phyloP scores from a whole-genome alignment of 1,140 invertebrate genomes.

The Scaptodrosophila lebanonensis region DNA sequence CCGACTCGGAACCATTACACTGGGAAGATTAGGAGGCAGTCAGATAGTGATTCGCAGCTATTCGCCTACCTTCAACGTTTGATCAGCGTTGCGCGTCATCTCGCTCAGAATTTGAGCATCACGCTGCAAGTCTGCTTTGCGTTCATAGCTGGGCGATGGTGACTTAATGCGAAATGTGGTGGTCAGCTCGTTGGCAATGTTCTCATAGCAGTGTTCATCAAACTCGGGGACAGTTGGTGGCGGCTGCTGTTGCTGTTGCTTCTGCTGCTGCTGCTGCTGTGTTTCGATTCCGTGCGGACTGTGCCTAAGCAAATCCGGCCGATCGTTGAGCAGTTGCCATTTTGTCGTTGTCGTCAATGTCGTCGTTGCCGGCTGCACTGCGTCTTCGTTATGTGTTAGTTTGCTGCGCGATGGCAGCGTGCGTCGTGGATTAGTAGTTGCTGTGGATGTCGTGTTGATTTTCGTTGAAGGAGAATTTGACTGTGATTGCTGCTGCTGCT shows the following conservation, averaged over 20 bases:
- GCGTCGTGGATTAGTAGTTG: conserved; percentile 43
- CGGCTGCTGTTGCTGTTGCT: conserved; percentile 24
- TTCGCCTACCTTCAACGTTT: conserved; percentile 67
- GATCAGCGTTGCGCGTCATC: conserved; percentile 74
- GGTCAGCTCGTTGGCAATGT: conserved; percentile 65
- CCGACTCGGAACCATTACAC: no score
- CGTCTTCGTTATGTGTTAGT: conserved; percentile 32
- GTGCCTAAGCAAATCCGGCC: conserved; percentile 71
- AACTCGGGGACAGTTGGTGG: conserved; percentile 34
- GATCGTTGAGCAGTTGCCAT: conserved; percentile 70
- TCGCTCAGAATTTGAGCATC: conserved; percentile 71
- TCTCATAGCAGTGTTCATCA: conserved; percentile 65
- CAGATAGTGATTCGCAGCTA: not conserved
- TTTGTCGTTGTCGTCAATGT: conserved; percentile 49
- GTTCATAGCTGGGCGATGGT: conserved; percentile 47
- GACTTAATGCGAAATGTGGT: conserved; percentile 65
- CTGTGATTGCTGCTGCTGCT: conserved; percentile 20
- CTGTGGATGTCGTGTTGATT: not conserved
- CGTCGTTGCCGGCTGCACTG: not conserved
- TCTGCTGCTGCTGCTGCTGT: conserved; percentile 24
- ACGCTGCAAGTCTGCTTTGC: conserved; percentile 63
- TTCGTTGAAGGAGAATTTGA: conserved; percentile 12
- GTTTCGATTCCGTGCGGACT: conserved; percentile 52
- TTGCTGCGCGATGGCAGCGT: conserved; percentile 56
- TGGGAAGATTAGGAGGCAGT: no score